Conservation (phyloP, 2,113 vertebrate genomes). For the Neoarius graeffei region DNA sequence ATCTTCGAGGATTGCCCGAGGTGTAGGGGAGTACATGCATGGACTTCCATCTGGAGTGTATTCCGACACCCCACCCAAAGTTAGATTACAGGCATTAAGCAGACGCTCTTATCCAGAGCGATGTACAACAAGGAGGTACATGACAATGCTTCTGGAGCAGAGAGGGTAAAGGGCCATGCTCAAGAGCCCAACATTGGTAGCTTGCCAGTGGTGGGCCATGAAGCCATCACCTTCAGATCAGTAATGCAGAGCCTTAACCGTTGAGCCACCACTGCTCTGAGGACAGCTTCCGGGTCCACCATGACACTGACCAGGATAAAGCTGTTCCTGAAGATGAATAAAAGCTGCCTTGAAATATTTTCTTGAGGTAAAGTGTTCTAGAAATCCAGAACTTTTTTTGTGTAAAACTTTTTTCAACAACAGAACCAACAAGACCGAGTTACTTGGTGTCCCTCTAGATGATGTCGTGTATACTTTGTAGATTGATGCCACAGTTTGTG, state of each 20-base stretch:
- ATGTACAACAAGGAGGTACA: too few relatives aligned
- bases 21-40: background rate
- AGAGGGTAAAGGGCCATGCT: too few relatives aligned
- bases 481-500: background rate
- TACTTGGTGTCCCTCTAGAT: background rate
- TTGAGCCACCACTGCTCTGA: too few relatives aligned
- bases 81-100: too few relatives aligned
- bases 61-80: background rate
- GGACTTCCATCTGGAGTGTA: background rate
- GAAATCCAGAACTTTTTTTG: background rate
- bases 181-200: too few relatives aligned
- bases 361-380: background rate
- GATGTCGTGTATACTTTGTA: background rate
- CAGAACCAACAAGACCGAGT: background rate
- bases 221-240: too few relatives aligned
- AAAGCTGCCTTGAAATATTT: background rate
- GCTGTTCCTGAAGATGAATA: background rate
- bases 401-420: background rate
- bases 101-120: too few relatives aligned
- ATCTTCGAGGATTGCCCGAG: background rate
- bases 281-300: background rate
- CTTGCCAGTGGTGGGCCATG: too few relatives aligned
- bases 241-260: too few relatives aligned
- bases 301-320: background rate
- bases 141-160: too few relatives aligned